Percentiles rank a stretch among this genome's conserved stretches.
phyloP scores from a whole-genome alignment of 2,888 invertebrate species.

The Drosophila eohydei region DNA sequence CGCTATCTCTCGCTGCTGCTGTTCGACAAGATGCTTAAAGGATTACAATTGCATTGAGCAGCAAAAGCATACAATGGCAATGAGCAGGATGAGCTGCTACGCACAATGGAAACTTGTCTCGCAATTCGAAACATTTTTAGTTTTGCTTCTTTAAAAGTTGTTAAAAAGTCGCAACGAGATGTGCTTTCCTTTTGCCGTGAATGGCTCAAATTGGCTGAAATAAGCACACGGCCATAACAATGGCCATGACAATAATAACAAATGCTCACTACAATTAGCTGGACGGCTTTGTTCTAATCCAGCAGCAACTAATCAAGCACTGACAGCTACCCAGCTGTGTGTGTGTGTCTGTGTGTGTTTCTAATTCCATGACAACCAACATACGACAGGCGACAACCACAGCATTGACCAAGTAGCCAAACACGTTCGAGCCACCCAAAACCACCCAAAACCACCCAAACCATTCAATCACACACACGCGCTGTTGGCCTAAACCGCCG shows the following conservation, averaged over 20 bases:
- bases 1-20: conserved; percentile 2
- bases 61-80: conserved; percentile 30
- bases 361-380: conserved; percentile 49
- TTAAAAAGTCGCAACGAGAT: conserved; percentile 25
- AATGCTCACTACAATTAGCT: conserved; percentile 39
- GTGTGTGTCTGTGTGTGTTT: conserved; percentile 7
- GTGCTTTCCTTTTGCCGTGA: neutral
- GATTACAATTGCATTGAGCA: conserved; percentile 69
- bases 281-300: conserved; percentile 31
- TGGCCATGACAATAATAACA: conserved; percentile 25
- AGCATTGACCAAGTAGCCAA: conserved; percentile 54
- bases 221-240: conserved; percentile 18
- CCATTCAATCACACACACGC: conserved; percentile 6
- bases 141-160: conserved; percentile 17
- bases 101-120: conserved; percentile 41
- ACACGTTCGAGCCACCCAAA: conserved; percentile 5
- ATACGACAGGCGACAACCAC: conserved; percentile 67
- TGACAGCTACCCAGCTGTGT: conserved; percentile 34
- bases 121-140: conserved; percentile 21
- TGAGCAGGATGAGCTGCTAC: conserved; percentile 29
- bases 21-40: conserved; percentile 69
- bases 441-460: neutral
- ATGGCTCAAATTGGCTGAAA: conserved; percentile 38
- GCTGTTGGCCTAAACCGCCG: conserved; percentile 62
- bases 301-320: conserved; percentile 62